Evolutionary conservation across 2,113 vertebrate species (phyloP).

Genomic region (Natator depressus): DNA sequence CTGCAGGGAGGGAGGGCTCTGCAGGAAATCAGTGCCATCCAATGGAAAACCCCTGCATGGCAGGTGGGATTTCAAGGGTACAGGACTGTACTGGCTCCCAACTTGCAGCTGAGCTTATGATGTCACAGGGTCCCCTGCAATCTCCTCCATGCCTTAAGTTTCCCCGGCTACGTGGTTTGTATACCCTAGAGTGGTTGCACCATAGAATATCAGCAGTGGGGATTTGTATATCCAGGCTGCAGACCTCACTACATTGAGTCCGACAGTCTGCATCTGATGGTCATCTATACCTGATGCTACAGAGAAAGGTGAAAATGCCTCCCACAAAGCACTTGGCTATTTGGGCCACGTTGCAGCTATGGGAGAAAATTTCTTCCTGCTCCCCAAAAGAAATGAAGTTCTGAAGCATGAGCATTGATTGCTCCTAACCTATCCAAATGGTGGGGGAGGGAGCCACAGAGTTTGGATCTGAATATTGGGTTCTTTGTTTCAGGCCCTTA

Average conservation of each 20-base stretch:
- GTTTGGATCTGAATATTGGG: not conserved
- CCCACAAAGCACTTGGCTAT: not conserved
- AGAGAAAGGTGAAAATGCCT: not conserved
- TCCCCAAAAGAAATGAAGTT: not conserved
- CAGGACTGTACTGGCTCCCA: not conserved
- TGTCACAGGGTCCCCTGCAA: not conserved
- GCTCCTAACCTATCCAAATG: not conserved
- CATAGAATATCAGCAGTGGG: not conserved
- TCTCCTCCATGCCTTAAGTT: not conserved
- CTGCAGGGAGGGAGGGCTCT: too few relatives aligned
- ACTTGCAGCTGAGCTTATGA: not conserved
- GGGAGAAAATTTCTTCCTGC: not conserved
- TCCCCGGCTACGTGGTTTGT: not conserved
- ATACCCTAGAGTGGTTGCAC: not conserved
- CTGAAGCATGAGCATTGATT: not conserved
- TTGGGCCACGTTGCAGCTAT: not conserved
- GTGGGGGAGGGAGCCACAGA: not conserved
- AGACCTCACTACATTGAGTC: not conserved
- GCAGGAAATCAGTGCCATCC: not conserved
- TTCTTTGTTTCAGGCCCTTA: not conserved
- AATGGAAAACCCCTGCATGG: not conserved
- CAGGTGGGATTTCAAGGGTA: not conserved
- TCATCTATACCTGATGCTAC: not conserved
- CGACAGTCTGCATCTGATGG: not conserved
- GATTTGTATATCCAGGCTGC: not conserved